Evolutionary conservation across 2,113 vertebrate species (phyloP).

Genomic region (Plecturocebus donacophilus): DNA sequence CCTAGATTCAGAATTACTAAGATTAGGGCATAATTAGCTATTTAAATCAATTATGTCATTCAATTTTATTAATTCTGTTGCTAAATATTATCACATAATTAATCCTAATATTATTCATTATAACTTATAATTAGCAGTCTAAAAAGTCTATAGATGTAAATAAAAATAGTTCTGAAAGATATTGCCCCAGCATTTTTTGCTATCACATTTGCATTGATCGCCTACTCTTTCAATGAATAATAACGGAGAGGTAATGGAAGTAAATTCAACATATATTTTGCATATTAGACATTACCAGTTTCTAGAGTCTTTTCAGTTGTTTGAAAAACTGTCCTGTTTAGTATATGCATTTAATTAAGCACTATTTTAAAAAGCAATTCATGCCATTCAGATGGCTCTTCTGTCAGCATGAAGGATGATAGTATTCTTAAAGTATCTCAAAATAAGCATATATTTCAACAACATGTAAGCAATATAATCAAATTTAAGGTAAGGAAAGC

Average conservation of each 20-base stretch:
- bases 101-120: slow-evolving; percentile 49
- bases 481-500: neutral
- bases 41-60: slow-evolving; percentile 61
- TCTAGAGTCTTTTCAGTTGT: neutral
- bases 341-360: neutral
- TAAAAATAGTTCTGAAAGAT: slow-evolving; percentile 39
- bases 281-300: neutral
- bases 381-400: neutral
- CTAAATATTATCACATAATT: slow-evolving; percentile 62
- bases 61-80: slow-evolving; percentile 51
- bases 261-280: neutral
- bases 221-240: neutral
- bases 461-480: slow-evolving; percentile 27
- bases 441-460: slow-evolving; percentile 1
- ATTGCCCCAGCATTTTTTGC: slow-evolving; percentile 44
- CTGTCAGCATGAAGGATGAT: neutral
- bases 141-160: slow-evolving; percentile 31
- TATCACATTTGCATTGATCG: slow-evolving; percentile 49
- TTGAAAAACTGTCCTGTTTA: neutral
- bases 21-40: slow-evolving; percentile 60
- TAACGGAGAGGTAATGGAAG: neutral
- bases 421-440: neutral
- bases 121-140: slow-evolving; percentile 48
- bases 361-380: neutral
- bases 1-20: slow-evolving; percentile 64